Evolutionary conservation across 2,797 vertebrate species (phyloP).

Genomic region (Leptodactylus fallax): DNA sequence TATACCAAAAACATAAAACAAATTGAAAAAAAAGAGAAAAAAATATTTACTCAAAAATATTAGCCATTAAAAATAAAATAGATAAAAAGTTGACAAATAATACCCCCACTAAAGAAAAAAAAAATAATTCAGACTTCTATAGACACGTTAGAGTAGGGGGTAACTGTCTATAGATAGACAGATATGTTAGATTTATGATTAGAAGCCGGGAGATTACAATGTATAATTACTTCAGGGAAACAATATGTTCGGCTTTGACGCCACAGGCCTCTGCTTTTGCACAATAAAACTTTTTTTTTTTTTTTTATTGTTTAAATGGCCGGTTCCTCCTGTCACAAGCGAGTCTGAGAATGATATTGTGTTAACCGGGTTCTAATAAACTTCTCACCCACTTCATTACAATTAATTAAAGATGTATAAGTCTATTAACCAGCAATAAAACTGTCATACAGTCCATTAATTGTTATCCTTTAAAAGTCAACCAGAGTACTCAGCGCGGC

Average conservation of each 20-base stretch:
- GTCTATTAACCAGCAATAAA: conserved; percentile 59
- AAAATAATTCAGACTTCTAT: too few species aligned
- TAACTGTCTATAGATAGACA: not conserved
- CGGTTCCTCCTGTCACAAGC: conserved; percentile 8
- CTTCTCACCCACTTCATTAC: conserved; percentile 60
- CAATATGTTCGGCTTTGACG: conserved; percentile 8
- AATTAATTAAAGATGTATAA: conserved; percentile 57
- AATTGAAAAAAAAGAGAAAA: too few species aligned
- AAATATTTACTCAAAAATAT: too few species aligned
- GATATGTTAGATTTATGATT: not conserved
- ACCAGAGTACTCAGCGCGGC: not conserved
- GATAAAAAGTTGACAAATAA: too few species aligned
- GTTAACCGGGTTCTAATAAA: conserved; percentile 53
- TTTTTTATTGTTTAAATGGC: conserved; percentile 31
- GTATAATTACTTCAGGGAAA: not conserved
- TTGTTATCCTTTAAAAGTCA: conserved; percentile 55
- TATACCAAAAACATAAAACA: too few species aligned
- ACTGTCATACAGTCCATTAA: conserved; percentile 52
- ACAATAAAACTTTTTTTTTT: conserved; percentile 56
- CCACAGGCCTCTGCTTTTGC: not conserved
- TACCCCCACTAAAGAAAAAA: too few species aligned
- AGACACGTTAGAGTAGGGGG: not conserved
- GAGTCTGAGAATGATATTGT: conserved; percentile 20
- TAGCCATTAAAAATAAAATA: too few species aligned
- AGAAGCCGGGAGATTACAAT: not conserved